Evolutionary conservation across 92 coral and sea anemone species (phyloP), one percentile per base, ranked within the genome.

Genomic region (Siderastrea siderea): DNA sequence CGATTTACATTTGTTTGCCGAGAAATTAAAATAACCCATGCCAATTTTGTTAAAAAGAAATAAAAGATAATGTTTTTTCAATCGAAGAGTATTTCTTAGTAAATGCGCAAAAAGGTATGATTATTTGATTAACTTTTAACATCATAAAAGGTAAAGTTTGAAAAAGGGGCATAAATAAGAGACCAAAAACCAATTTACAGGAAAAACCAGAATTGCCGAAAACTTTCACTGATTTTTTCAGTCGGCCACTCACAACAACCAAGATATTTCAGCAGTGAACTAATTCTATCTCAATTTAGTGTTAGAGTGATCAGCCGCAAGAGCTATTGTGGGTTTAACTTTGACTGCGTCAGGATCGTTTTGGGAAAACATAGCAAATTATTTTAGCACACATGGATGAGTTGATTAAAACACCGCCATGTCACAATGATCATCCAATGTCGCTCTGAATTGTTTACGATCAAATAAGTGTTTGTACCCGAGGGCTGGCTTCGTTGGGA

Each of bases 291-390:
- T 82, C 26, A 77, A 47, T 2, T 86, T 88, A 5, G 50, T 91
- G 14, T 74, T 91, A 6, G 88, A 86, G 50, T 88, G 94, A n/a
- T 4, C 88, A 1, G 91, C 91, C 3, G 12, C 19, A 6, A 47
- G 89, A 44, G 81, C 89, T 6, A 85, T 86, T 54, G 75, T 77
- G 77, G 38, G 38, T 26, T 26, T 26, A 26, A 26, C 0, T 26
- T 26, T 26, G 38, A 26, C 38, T 26, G 38, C 38, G 38, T 86
- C 44, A 77, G 15, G 79, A 92, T 63, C 47, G 90, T 38, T 88
- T 78, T 73, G 95, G 95, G 16, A 83, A 62, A 48, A 75, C 88
- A 3, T 85, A 89, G 67, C 92, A 89, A 16, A 87, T 87, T 1
- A 87, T 79, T 46, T 54, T 87, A 2, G 82, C 87, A 2, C 91